Percentiles rank a stretch among this genome's conserved stretches.
phyloP scores from a whole-genome alignment of 2,888 invertebrate species.

The Lymantria dispar region DNA sequence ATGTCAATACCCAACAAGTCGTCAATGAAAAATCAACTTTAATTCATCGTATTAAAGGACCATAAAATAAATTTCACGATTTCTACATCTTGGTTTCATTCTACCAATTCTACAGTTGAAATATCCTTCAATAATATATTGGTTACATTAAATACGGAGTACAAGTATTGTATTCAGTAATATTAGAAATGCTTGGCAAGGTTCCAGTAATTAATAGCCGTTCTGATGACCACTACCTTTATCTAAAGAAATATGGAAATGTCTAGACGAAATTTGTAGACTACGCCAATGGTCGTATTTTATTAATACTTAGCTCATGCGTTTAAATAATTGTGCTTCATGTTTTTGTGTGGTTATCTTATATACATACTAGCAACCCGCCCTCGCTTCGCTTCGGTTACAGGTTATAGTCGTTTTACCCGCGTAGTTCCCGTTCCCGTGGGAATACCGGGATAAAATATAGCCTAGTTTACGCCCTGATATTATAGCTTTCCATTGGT shows the following conservation, averaged over 20 bases:
- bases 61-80: background rate
- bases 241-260: constrained; percentile 21
- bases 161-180: constrained; percentile 38
- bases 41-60: background rate
- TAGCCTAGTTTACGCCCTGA: no score
- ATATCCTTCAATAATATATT: constrained; percentile 47
- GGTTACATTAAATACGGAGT: constrained; percentile 43
- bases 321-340: background rate
- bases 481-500: no score
- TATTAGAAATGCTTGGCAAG: constrained; percentile 19
- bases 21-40: constrained; percentile 9
- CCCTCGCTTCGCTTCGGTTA: no score
- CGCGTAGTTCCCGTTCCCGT: no score
- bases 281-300: background rate
- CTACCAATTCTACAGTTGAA: constrained; percentile 30
- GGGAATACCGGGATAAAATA: no score
- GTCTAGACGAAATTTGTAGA: constrained; percentile 21
- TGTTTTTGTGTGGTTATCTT: no score
- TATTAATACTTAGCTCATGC: background rate
- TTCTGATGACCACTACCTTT: constrained; percentile 17
- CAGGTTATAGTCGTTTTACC: no score
- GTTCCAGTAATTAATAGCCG: constrained; percentile 33
- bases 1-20: background rate
- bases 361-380: no score
- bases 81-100: constrained; percentile 18